Evolutionary conservation across 2,888 invertebrate species (phyloP).

Genomic region (Cylindroiulus punctatus): DNA sequence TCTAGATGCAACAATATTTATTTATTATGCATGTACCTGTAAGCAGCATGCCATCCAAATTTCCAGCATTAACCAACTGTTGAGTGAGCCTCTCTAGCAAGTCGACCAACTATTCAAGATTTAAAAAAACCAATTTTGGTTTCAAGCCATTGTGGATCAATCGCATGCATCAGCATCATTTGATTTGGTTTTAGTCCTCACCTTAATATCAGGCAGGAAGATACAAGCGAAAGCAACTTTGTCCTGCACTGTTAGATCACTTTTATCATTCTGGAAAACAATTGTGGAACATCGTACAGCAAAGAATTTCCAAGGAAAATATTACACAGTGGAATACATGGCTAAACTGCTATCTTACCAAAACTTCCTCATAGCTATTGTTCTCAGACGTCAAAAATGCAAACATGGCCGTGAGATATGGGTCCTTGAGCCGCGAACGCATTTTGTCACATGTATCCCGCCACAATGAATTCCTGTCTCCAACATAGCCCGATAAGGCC

Average conservation of each 20-base stretch:
- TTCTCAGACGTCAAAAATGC: conserved; percentile 86
- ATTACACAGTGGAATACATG: background rate
- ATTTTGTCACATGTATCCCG: conserved; percentile 78
- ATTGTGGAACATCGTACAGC: background rate
- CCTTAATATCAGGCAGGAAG: conserved; percentile 79
- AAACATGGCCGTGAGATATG: conserved; percentile 90
- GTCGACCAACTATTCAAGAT: conserved; percentile 72
- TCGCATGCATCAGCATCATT: background rate
- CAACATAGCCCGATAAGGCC: conserved; percentile 80
- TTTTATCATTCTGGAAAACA: conserved; percentile 75
- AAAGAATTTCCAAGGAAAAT: background rate
- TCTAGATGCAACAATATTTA: background rate
- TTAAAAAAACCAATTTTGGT: conserved; percentile 39
- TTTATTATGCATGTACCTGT: conserved; percentile 68
- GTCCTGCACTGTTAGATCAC: conserved; percentile 85
- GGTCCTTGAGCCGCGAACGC: conserved; percentile 82
- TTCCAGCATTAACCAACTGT: conserved; percentile 78
- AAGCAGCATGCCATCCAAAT: conserved; percentile 84
- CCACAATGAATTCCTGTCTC: conserved; percentile 84
- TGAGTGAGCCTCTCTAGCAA: conserved; percentile 79
- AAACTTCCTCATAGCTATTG: conserved; percentile 78
- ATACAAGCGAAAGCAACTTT: conserved; percentile 90
- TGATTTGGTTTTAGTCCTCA: conserved; percentile 58
- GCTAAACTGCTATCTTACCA: conserved; percentile 70
- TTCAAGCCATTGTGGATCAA: background rate